phyloP scores from a whole-genome alignment of 2,113 vertebrate species.

The Saccopteryx bilineata region DNA sequence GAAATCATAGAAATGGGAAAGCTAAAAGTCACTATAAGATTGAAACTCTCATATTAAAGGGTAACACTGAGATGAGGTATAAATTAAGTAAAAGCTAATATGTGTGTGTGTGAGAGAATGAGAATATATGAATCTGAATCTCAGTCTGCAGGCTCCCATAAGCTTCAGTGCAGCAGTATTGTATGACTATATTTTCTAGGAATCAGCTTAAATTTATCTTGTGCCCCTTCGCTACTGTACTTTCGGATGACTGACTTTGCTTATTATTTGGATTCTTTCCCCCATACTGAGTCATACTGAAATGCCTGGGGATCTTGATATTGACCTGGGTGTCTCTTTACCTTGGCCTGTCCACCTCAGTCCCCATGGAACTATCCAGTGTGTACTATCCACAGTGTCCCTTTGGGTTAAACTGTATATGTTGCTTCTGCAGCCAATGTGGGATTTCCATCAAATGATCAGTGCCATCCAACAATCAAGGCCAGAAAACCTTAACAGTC shows the following conservation, averaged over 20 bases:
- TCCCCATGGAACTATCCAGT: not conserved
- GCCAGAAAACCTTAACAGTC: not conserved
- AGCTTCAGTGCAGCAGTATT: not conserved
- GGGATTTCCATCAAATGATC: not conserved
- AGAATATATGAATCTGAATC: not conserved
- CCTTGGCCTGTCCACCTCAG: not conserved
- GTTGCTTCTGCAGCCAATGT: not conserved
- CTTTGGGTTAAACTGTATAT: not conserved
- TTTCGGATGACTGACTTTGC: not conserved
- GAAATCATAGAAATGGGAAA: not conserved
- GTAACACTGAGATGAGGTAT: not conserved
- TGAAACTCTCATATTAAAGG: not conserved
- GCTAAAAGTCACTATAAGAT: not conserved
- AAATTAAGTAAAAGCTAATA: not conserved
- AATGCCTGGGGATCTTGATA: not conserved
- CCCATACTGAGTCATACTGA: not conserved
- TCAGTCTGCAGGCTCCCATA: not conserved
- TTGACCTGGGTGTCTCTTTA: not conserved
- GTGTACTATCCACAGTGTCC: not conserved
- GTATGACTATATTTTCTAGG: not conserved
- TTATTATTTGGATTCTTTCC: not conserved
- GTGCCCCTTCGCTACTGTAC: not conserved
- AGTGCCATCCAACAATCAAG: not conserved
- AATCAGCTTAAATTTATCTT: not conserved
- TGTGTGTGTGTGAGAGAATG: not conserved